Evolutionary conservation across 1,140 invertebrate species (phyloP).

Genomic region (Drosophila kohkoa): DNA sequence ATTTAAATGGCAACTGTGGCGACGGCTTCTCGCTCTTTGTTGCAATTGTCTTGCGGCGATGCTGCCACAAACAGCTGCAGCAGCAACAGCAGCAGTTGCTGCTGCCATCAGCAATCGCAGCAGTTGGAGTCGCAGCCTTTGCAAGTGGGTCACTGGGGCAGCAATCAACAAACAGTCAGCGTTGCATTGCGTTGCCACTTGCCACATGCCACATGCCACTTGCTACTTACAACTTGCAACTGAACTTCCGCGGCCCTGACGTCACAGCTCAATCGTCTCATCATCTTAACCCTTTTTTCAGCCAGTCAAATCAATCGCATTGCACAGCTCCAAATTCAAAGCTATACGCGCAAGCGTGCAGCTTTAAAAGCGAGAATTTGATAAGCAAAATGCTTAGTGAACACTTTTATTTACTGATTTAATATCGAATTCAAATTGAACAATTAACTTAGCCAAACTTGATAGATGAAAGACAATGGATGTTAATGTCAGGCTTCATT

Average conservation of each 20-base stretch:
- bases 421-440: too few species aligned
- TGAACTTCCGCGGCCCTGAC: slow-evolving; percentile 57
- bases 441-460: too few species aligned
- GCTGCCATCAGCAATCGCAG: background rate
- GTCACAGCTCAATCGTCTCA: slow-evolving; percentile 38
- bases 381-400: background rate
- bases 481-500: too few species aligned
- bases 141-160: slow-evolving; percentile 75
- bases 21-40: slow-evolving; percentile 61
- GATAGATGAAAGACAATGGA: too few species aligned
- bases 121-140: slow-evolving; percentile 15
- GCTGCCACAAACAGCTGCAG: slow-evolving; percentile 44
- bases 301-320: background rate
- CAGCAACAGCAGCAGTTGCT: slow-evolving; percentile 2
- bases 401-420: too few species aligned
- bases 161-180: slow-evolving; percentile 60
- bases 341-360: slow-evolving; percentile 23
- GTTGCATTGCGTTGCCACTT: background rate
- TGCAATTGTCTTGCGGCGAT: slow-evolving; percentile 65
- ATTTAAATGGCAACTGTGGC: slow-evolving; percentile 69
- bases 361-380: background rate
- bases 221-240: slow-evolving; percentile 33
- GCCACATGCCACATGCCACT: background rate
- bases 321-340: background rate
- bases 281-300: background rate